Evolutionary conservation across 2,113 vertebrate species (phyloP), one percentile per base, ranked within the genome.

Genomic region (Passer domesticus): DNA sequence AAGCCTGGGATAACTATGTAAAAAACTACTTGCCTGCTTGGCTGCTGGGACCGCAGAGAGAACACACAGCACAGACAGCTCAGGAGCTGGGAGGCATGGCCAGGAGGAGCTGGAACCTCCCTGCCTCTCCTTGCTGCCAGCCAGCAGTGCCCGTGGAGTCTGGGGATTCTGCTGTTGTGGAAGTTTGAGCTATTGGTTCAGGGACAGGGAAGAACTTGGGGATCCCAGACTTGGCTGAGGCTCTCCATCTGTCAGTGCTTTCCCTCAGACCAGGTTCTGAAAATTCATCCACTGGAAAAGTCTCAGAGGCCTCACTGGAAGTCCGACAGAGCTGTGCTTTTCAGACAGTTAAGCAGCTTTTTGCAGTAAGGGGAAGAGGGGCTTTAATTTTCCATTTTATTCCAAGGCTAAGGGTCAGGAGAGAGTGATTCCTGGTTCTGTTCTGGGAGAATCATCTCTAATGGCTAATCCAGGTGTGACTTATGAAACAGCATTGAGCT

Each of bases 21-120:
- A 62, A 50, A 25, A 62, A 28, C 3, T 2, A 27, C 24, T 25
- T 49, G n/a, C 7, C 22, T 56, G 21, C 62, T 62, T 66, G 59
- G 25, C 62, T 31, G 37, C 44, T 56, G 66, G 55, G 25, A 11
- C 41, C 37, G 20, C 50, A 17, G 55, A 1, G 5, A 30, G 13
- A 33, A 14, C 47, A 18, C 6, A 11, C 0, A 1, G 22, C 2
- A 0, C 33, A 9, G 77, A 68, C 70, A 53, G n/a, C 75, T 78
- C 15, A 39, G 7, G 70, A 66, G 50, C 3, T 0, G 24, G 52
- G 63, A 37, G 25, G 3, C 11, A 6, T 15, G 27, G 10, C 20
- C 59, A 47, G 70, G 14, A 78, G 39, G 35, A 73, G 33, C 72
- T 43, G 73, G 37, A 80, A 22, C 33, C 43, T 68, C 49, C 24